Percentiles rank a stretch among this genome's conserved stretches.
Conservation (phyloP, 2,888 invertebrate species). For the Syrista parreyssii region DNA sequence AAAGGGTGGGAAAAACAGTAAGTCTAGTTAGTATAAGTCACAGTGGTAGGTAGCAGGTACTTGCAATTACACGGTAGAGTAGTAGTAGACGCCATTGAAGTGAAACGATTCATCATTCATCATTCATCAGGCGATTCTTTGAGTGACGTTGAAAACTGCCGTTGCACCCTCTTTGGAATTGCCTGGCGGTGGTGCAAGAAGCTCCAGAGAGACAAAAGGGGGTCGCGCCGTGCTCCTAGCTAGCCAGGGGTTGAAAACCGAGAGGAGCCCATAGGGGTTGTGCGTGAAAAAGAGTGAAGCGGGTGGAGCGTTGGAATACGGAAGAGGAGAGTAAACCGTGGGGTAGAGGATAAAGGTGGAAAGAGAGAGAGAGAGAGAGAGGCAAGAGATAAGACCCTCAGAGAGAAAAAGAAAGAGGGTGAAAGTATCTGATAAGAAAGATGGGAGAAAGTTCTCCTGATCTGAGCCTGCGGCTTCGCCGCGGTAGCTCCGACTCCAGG, state of each 20-base stretch:
- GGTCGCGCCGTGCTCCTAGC: not conserved
- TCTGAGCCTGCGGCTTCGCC: conserved; percentile 84
- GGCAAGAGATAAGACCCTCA: conserved; percentile 14
- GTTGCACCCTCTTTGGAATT: conserved; percentile 53
- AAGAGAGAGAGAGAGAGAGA: conserved; percentile 11
- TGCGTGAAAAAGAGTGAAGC: not conserved
- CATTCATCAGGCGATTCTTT: conserved; percentile 34
- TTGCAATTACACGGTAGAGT: not conserved
- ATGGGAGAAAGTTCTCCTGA: conserved; percentile 87
- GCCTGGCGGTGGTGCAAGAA: conserved; percentile 47
- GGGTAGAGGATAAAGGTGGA: conserved; percentile 9
- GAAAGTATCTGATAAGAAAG: conserved; percentile 44
- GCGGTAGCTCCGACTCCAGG: conserved; percentile 87
- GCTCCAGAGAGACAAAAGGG: conserved; percentile 49
- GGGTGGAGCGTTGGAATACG: not conserved
- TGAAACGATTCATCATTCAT: conserved; percentile 17
- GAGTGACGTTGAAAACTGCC: conserved; percentile 23
- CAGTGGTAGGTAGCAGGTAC: not conserved
- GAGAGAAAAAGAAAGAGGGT: conserved; percentile 17
- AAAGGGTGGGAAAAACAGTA: not conserved
- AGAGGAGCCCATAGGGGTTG: conserved; percentile 25
- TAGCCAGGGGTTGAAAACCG: conserved; percentile 28
- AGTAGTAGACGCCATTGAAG: not conserved
- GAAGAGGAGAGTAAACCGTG: not conserved
- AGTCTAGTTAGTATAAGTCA: not conserved